A percentile compares a stretch with the other conserved stretches of the same genome.
Conservation (phyloP, 92 coral and sea anemone genomes). For the Isaurus tuberculatus region DNA sequence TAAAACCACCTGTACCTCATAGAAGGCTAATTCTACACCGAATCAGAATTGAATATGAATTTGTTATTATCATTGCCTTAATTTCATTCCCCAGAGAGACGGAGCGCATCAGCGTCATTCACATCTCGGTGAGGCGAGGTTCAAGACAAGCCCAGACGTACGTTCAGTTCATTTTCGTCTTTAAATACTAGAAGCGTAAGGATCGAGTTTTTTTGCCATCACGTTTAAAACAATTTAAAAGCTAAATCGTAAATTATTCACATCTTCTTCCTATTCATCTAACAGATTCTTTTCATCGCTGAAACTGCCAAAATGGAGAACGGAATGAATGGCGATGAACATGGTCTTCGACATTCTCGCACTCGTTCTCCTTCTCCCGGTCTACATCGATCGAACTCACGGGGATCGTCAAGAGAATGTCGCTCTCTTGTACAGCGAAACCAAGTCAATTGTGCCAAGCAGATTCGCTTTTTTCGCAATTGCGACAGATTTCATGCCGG, state of each 20-base stretch:
- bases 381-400: conserved; percentile 88
- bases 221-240: conserved; percentile 43
- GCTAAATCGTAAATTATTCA: conserved; percentile 71
- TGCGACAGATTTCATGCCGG: conserved; percentile 94
- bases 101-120: conserved; percentile 69
- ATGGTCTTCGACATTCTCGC: conserved; percentile 53
- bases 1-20: conserved; percentile 46
- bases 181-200: background rate
- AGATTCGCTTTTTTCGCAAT: conserved; percentile 95
- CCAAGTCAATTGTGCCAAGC: conserved; percentile 95
- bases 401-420: conserved; percentile 87
- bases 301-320: conserved; percentile 77
- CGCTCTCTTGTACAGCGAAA: conserved; percentile 93
- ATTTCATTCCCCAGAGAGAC: conserved; percentile 83
- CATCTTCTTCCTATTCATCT: conserved; percentile 38
- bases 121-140: conserved; percentile 76
- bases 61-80: conserved; percentile 85
- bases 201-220: conserved; percentile 16
- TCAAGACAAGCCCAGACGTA: conserved; percentile 63
- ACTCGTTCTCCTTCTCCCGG: conserved; percentile 85
- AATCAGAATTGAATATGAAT: conserved; percentile 98
- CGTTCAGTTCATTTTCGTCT: background rate
- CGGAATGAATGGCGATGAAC: conserved; percentile 97
- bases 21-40: conserved; percentile 68
- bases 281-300: conserved; percentile 43